A percentile compares a stretch with the other conserved stretches of the same genome.
Evolutionary conservation across 2,888 invertebrate species (phyloP).

Genomic region (Clunio marinus): DNA sequence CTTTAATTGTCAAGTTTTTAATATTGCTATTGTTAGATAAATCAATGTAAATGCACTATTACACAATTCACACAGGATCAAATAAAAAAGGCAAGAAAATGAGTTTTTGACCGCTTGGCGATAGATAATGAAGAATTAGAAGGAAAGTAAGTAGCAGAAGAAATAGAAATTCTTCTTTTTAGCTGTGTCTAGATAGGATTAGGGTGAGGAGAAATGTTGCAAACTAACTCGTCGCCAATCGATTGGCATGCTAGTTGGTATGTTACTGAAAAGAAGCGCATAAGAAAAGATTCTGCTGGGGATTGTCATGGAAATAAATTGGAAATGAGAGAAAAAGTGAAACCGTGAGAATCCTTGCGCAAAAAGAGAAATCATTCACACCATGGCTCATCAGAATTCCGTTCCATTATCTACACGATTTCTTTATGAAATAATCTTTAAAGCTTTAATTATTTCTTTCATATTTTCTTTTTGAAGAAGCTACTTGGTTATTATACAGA

Average conservation of each 20-base stretch:
- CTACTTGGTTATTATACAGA: too few species aligned
- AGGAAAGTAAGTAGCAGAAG: slow-evolving; percentile 11
- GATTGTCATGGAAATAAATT: background rate
- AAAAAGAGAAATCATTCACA: too few species aligned
- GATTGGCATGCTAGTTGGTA: background rate
- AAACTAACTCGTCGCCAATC: slow-evolving; percentile 1
- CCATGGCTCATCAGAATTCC: too few species aligned
- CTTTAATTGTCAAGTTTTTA: too few species aligned
- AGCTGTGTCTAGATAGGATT: slow-evolving; percentile 20
- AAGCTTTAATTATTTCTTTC: too few species aligned
- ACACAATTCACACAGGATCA: slow-evolving; percentile 13
- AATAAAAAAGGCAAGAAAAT: background rate
- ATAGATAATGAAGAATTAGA: slow-evolving; percentile 14
- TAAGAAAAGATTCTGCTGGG: background rate
- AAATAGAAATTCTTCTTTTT: background rate
- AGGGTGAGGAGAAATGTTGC: slow-evolving; percentile 16
- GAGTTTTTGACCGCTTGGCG: background rate
- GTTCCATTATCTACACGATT: too few species aligned
- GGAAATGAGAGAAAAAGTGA: background rate
- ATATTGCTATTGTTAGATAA: too few species aligned
- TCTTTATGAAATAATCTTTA: too few species aligned
- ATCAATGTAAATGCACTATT: too few species aligned
- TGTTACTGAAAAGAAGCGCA: slow-evolving; percentile 2
- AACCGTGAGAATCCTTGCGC: background rate
- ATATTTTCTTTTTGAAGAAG: too few species aligned